Conservation (phyloP, 2,797 vertebrate species). For the Monodelphis domestica region DNA sequence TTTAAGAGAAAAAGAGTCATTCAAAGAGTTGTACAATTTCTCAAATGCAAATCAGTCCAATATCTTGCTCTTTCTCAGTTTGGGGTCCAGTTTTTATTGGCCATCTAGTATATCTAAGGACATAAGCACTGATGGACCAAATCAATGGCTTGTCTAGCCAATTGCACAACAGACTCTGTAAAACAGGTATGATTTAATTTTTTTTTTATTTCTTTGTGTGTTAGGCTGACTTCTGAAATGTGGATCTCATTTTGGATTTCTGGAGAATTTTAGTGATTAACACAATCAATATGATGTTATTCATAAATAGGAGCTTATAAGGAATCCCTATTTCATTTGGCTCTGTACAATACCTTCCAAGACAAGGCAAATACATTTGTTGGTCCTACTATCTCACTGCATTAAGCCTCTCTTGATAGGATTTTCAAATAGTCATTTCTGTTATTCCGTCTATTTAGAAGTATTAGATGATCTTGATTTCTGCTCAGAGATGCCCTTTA, state of each 20-base stretch:
- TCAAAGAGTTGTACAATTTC: neutral
- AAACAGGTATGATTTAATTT: neutral
- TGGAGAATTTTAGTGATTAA: neutral
- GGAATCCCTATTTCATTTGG: neutral
- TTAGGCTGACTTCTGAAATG: neutral
- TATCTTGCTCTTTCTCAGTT: neutral
- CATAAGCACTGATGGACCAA: neutral
- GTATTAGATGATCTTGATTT: neutral
- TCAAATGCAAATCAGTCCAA: neutral
- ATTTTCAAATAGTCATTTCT: neutral
- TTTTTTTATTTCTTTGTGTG: neutral
- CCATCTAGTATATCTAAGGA: neutral
- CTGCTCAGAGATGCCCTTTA: neutral
- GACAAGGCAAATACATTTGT: neutral
- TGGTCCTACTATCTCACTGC: neutral
- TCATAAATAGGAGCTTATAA: neutral
- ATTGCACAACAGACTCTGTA: neutral
- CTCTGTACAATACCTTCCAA: neutral
- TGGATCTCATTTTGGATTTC: neutral
- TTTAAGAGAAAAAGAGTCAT: neutral
- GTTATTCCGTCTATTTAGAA: neutral
- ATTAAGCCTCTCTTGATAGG: neutral
- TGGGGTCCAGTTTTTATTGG: neutral
- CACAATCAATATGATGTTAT: neutral
- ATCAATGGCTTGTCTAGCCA: neutral